Evolutionary conservation across 2,797 vertebrate species (phyloP).

Genomic region (Pteropus rufus): DNA sequence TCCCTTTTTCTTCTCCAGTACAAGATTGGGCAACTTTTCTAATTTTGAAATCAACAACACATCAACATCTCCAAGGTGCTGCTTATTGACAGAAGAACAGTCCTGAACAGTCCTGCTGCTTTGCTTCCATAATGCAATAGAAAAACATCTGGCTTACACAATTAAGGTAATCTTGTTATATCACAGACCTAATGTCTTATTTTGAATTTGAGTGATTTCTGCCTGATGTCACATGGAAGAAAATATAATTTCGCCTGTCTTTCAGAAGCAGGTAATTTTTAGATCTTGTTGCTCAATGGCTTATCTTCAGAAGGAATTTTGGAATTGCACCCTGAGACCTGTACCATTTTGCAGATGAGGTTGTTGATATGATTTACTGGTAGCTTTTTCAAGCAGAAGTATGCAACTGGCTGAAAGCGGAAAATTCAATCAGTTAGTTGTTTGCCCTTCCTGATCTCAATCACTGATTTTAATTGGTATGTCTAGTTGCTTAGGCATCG

Average conservation of each 20-base stretch:
- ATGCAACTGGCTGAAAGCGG: neutral
- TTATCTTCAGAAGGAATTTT: constrained; percentile 47
- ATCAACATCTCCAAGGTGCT: neutral
- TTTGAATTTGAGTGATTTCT: constrained; percentile 64
- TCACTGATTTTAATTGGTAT: neutral
- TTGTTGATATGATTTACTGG: constrained; percentile 9
- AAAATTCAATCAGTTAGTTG: constrained; percentile 7
- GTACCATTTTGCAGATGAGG: constrained; percentile 19
- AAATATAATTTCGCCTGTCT: constrained; percentile 54
- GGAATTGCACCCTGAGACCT: neutral
- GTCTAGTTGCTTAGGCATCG: neutral
- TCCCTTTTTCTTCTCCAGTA: neutral
- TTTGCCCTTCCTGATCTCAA: neutral
- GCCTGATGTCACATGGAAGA: constrained; percentile 52
- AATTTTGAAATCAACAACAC: neutral
- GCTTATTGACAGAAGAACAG: neutral
- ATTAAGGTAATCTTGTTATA: constrained; percentile 60
- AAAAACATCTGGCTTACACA: constrained; percentile 58
- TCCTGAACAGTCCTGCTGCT: neutral
- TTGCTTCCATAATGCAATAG: constrained; percentile 47
- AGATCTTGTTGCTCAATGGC: constrained; percentile 48
- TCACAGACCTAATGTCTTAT: constrained; percentile 28
- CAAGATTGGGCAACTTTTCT: constrained; percentile 4
- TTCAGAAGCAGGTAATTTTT: constrained; percentile 42
- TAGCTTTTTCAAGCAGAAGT: neutral